Percentiles rank a stretch among this genome's conserved stretches.
Evolutionary conservation across 1,140 invertebrate species (phyloP).

Genomic region (Leguminivora glycinivorella): DNA sequence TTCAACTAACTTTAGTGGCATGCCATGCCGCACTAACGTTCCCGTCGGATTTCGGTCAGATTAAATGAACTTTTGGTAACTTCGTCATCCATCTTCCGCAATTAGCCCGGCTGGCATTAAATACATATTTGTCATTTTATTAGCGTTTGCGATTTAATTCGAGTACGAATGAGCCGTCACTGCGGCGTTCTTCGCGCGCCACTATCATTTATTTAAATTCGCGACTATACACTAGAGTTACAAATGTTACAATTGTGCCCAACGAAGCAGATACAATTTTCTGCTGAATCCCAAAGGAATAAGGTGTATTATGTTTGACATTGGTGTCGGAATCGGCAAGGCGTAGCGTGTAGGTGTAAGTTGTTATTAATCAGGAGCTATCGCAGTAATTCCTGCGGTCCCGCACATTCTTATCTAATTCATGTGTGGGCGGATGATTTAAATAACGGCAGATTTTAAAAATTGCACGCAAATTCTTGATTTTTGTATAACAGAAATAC

Average conservation of each 20-base stretch:
- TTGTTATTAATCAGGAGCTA: background rate
- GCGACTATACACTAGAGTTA: conserved; percentile 2
- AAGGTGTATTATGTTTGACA: background rate
- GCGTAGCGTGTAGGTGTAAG: background rate
- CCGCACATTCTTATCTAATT: background rate
- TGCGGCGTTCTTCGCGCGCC: background rate
- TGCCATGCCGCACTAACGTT: too few species aligned
- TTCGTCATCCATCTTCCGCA: background rate
- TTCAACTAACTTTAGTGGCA: too few species aligned
- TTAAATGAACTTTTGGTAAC: background rate
- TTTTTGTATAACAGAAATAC: background rate
- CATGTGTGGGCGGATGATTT: background rate
- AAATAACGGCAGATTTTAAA: background rate
- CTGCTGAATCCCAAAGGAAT: background rate
- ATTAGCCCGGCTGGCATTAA: background rate
- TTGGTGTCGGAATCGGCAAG: too few species aligned
- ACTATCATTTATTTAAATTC: conserved; percentile 12
- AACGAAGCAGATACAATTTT: background rate
- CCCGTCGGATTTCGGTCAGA: background rate
- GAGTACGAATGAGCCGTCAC: background rate
- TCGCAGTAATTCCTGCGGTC: background rate
- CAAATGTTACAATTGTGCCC: background rate
- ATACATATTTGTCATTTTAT: background rate
- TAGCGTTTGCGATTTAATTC: background rate
- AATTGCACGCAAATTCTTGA: background rate